A percentile compares a stretch with the other conserved stretches of the same genome.
phyloP scores from a whole-genome alignment of 92 coral and sea anemone genomes.

The Porites rus region DNA sequence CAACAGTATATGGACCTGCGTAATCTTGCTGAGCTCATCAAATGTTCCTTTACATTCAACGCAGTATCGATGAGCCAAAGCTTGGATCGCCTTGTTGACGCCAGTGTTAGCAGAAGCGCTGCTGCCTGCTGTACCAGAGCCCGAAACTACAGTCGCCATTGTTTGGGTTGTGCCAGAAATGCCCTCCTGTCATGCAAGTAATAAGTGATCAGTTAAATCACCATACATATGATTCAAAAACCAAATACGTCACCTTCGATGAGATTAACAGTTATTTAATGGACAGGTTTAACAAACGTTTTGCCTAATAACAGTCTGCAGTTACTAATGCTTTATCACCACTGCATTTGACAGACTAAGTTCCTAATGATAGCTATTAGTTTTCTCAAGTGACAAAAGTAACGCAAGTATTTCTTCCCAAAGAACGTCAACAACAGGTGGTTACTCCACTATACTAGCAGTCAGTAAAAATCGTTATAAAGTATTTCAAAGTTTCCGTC shows the following conservation, averaged over 20 bases:
- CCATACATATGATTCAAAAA: not conserved
- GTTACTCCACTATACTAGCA: no score
- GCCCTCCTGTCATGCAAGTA: constrained; percentile 22
- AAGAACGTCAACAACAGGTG: no score
- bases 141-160: constrained; percentile 49
- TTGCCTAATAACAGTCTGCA: no score
- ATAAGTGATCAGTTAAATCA: not conserved
- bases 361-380: no score
- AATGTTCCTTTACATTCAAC: constrained; percentile 95
- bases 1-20: constrained; percentile 68
- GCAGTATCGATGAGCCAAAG: constrained; percentile 97
- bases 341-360: no score
- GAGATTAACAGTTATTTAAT: no score
- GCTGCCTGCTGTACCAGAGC: constrained; percentile 57
- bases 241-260: no score
- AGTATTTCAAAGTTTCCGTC: not conserved
- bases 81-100: constrained; percentile 96
- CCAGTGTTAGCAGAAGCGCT: constrained; percentile 57
- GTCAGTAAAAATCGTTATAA: not conserved
- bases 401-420: no score
- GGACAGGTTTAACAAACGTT: no score
- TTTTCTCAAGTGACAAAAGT: no score
- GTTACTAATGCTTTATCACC: no score
- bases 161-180: constrained; percentile 29
- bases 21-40: constrained; percentile 98